These are phyloP conservation scores for Melanocharis versteri DNA, from an alignment of 2,113 vertebrate species.

Conservation along the genomic window DNA sequence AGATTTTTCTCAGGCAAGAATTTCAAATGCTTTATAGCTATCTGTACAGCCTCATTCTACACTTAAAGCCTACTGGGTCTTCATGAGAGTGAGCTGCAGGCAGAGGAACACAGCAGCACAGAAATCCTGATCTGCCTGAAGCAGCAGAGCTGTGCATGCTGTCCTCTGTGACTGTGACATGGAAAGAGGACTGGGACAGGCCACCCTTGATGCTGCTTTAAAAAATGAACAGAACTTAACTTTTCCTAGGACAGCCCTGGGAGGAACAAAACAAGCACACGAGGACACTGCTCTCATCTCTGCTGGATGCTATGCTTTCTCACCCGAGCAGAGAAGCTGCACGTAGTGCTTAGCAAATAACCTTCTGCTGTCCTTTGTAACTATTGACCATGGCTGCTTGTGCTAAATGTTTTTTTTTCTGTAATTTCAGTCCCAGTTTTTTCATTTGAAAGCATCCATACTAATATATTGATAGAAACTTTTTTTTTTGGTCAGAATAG, in stretches of 20 bases:
- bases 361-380: not conserved
- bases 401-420: not conserved
- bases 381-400: not conserved
- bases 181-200: not conserved
- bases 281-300: not conserved
- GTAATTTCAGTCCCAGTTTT: not conserved
- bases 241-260: not conserved
- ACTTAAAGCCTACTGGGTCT: not conserved
- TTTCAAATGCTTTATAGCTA: not conserved
- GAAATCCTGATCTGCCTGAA: not conserved
- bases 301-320: not conserved
- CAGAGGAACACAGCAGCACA: not conserved
- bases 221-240: not conserved
- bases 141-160: not conserved
- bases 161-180: not conserved
- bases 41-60: not conserved
- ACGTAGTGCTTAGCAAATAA: fast-evolving
- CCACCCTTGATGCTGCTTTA: not conserved
- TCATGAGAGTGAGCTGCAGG: not conserved
- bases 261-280: not conserved
- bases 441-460: not conserved
- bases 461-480: not conserved
- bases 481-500: not conserved
- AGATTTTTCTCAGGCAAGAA: not conserved
- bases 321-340: not conserved